phyloP scores from a whole-genome alignment of 1,140 invertebrate species.

The Drosophila kanapiae region DNA sequence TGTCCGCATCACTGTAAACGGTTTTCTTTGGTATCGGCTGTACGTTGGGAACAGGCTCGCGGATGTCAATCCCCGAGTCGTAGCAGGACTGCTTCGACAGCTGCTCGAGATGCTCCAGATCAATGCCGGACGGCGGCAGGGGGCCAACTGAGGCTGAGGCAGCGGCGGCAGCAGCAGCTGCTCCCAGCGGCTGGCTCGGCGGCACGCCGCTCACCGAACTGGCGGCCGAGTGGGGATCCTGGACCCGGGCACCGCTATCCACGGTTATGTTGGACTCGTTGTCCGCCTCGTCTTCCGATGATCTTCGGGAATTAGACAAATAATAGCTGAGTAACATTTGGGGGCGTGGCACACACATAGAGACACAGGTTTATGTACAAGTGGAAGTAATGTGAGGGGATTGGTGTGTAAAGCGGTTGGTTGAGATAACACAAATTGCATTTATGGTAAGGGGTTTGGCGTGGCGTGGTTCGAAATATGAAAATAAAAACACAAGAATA shows the following conservation, averaged over 20 bases:
- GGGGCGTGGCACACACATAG: slow-evolving; percentile 19
- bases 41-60: slow-evolving; percentile 89
- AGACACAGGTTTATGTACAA: slow-evolving; percentile 33
- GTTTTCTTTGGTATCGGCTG: slow-evolving; percentile 85
- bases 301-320: slow-evolving; percentile 85
- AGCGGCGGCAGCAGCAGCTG: slow-evolving; percentile 10
- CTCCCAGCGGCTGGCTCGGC: slow-evolving; percentile 17
- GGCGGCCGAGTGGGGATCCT: slow-evolving; percentile 74
- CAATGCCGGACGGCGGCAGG: slow-evolving; percentile 62
- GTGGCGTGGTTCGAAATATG: slow-evolving; percentile 66
- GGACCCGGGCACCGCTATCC: slow-evolving; percentile 76
- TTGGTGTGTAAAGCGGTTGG: slow-evolving; percentile 38
- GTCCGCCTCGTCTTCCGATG: slow-evolving; percentile 84
- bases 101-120: slow-evolving; percentile 79
- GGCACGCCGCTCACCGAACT: slow-evolving; percentile 64
- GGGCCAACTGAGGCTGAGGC: slow-evolving; percentile 28
- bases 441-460: slow-evolving; percentile 39
- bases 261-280: slow-evolving; percentile 82
- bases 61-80: slow-evolving; percentile 95
- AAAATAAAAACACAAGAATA: slow-evolving; percentile 71
- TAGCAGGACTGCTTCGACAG: slow-evolving; percentile 91
- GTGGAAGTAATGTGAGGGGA: slow-evolving; percentile 18
- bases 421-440: slow-evolving; percentile 43
- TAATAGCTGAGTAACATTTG: slow-evolving; percentile 71
- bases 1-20: slow-evolving; percentile 93